Evolutionary conservation across 2,113 vertebrate genomes (phyloP), one percentile per base, ranked within the genome.

Genomic region (Patagioenas fasciata): DNA sequence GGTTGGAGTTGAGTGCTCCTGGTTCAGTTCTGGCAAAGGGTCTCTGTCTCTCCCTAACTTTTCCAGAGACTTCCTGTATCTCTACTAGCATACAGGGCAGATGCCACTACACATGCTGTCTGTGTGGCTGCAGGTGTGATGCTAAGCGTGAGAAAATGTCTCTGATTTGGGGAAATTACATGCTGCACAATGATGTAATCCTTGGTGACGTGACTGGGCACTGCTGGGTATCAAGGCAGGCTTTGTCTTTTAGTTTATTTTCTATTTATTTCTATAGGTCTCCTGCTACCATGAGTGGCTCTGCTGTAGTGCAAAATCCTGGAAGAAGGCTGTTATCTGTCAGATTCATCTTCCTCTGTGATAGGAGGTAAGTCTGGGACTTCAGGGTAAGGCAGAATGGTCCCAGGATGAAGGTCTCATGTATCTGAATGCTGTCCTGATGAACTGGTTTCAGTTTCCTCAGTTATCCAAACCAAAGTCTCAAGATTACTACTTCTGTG

Each of bases 71-170:
- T 26, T 19, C 28, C 32, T n/a, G 42, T 10, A 13, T 61, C 38
- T 70, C 48, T 75, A 36, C 5, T 18, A 54, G 29, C 16, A 8
- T 6, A 2, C 0, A 20, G 16, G 28, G 9, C 8, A 80, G 51
- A 2, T 73, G 10, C 4, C 21, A 61, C 32, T n/a, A 9, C 3
- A 2, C 10, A 9, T 3, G 1, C 10, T 4, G 34, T 8, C 24
- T 88, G 8, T 29, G 15, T 56, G 78, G 9, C 54, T 75, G 65
- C 24, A 32, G 50, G 6, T 38, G 7, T 17, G 24, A 6, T 29
- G 31, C 23, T 4, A 62, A 73, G 15, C 6, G 13, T 32, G 28
- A 4, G 1, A 61, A 24, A 15, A 1, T 3, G 21, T 25, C 24
- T 78, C 28, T 71, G 34, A 5, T 29, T 47, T 56, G 40, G 36